phyloP scores from a whole-genome alignment of 2,113 vertebrate genomes.

The Dasyurus viverrinus region DNA sequence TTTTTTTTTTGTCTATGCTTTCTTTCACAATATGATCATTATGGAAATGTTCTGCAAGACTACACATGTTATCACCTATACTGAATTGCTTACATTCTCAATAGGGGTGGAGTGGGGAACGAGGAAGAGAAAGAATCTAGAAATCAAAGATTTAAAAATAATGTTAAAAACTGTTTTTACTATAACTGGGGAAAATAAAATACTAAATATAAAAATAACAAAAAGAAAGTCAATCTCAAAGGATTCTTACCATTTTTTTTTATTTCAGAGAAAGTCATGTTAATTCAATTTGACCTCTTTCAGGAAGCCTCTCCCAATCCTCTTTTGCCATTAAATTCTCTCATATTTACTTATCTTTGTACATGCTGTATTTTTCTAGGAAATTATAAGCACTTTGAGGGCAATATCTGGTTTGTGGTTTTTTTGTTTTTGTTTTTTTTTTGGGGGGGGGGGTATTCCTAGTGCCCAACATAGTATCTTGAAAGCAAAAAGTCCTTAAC shows the following conservation, averaged over 20 bases:
- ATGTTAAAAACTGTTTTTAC: too few relatives aligned
- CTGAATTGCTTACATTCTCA: too few relatives aligned
- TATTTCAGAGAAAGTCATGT: not conserved
- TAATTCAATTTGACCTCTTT: not conserved
- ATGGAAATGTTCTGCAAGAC: too few relatives aligned
- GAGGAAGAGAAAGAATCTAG: too few relatives aligned
- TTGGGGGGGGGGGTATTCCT: not conserved
- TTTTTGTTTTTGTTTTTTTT: not conserved
- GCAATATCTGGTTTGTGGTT: not conserved
- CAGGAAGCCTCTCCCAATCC: not conserved
- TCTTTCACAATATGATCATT: too few relatives aligned
- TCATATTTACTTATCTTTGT: not conserved
- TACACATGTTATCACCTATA: too few relatives aligned
- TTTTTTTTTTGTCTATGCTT: too few relatives aligned
- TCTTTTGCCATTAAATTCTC: not conserved
- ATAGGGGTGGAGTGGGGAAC: too few relatives aligned
- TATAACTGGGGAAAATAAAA: too few relatives aligned
- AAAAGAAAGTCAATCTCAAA: not conserved
- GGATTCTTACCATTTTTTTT: not conserved
- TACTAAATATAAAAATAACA: too few relatives aligned
- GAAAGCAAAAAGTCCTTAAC: not conserved
- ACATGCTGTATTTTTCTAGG: not conserved
- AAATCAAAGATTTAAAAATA: too few relatives aligned
- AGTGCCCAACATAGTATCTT: not conserved
- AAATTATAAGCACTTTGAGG: not conserved